phyloP scores from a whole-genome alignment of 2,888 invertebrate genomes.

The Apamea sordens region DNA sequence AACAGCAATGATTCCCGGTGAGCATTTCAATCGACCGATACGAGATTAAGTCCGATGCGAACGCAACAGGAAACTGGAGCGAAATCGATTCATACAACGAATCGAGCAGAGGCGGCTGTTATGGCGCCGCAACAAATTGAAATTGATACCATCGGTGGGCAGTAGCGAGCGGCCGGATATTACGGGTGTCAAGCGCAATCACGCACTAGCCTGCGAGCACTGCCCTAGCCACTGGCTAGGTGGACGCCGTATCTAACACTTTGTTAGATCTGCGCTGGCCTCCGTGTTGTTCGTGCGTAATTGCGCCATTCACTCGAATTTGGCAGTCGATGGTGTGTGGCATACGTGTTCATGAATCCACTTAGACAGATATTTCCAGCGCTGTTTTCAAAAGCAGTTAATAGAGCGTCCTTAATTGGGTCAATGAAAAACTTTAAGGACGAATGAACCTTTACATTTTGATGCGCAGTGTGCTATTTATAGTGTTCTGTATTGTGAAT shows the following conservation, averaged over 20 bases:
- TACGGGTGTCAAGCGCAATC: slow-evolving; percentile 89
- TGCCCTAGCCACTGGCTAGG: slow-evolving; percentile 62
- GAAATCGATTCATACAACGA: slow-evolving; percentile 88
- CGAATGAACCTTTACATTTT: slow-evolving; percentile 32
- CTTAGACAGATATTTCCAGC: slow-evolving; percentile 54
- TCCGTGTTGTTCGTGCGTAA: slow-evolving; percentile 64
- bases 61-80: slow-evolving; percentile 88
- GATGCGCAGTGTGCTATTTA: slow-evolving; percentile 26
- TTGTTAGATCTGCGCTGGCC: slow-evolving; percentile 71
- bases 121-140: slow-evolving; percentile 89
- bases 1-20: slow-evolving; percentile 76
- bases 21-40: slow-evolving; percentile 83
- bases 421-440: slow-evolving; percentile 38
- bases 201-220: slow-evolving; percentile 81
- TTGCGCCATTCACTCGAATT: slow-evolving; percentile 64
- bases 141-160: slow-evolving; percentile 90
- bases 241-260: slow-evolving; percentile 74
- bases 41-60: slow-evolving; percentile 86
- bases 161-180: slow-evolving; percentile 86
- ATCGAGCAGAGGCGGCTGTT: slow-evolving; percentile 85
- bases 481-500: slow-evolving; percentile 9
- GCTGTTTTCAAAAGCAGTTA: slow-evolving; percentile 50
- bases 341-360: slow-evolving; percentile 63
- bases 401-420: slow-evolving; percentile 46
- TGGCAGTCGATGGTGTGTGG: slow-evolving; percentile 49